Base-by-base conservation (phyloP, 2,797 vertebrate species). In the Neosilurus hyrtlii region DNA sequence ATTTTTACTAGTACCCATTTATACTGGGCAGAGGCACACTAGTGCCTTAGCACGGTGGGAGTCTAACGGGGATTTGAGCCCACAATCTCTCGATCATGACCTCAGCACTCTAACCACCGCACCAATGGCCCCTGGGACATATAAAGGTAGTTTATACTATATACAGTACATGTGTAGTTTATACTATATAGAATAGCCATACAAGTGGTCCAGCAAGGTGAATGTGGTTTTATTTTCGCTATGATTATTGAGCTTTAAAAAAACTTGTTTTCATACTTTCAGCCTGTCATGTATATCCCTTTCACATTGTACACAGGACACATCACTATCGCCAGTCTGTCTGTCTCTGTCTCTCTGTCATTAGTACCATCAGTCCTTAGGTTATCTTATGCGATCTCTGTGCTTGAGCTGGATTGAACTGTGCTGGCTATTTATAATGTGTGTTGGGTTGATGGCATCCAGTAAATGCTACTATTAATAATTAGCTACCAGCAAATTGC, bases 321-420 rank as follows among this genome's bases (percentile, higher is more conserved):
- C 56, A 30, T 59, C 54, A 37, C 57, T 22, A 43, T 63, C 37
- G 37, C 75, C 49, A 75, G 56, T 70, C 65, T 54, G 18, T 65
- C 43, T 77, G 73, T 71, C 37, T 65, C 83, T 20, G 52, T 16
- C 75, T 51, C 61, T 26, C 59, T 4, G 76, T 56, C 71, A 80
- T 59, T 62, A 24, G 52, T 61, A n/a, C 49, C 12, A 82, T 54
- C 70, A 65, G 70, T 54, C 18, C 49, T 61, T 35, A n/a, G n/a
- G 85, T 82, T 54, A 83, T 84, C 81, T 81, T 66, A 59, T 52
- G 65, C 83, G n/a, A 83, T 79, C 74, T 83, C 24, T 79, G 52
- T 11, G n/a, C 82, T 75, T 74, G n/a, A 81, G 83, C 35, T 63
- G 30, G 12, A 57, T 66, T 37, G 52, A 26, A 63, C 63, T 73